These are phyloP conservation scores for Caenorhabditis afra DNA, from an alignment of 2,888 invertebrate genomes.

Conservation along the genomic window DNA sequence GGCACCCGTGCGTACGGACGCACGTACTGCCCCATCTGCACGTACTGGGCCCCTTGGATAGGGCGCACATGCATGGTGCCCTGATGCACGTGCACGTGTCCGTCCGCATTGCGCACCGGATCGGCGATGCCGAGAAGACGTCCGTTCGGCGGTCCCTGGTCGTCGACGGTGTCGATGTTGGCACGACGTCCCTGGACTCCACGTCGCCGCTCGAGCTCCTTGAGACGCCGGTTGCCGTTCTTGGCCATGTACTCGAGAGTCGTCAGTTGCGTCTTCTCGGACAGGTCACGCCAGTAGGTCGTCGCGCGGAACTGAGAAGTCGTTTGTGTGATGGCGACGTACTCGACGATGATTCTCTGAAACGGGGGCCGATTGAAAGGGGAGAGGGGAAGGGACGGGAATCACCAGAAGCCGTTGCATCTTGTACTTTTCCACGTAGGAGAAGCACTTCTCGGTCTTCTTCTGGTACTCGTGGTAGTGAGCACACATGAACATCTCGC, in stretches of 20 bases:
- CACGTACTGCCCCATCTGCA: too few relatives aligned
- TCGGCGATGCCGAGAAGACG: conserved; percentile 25
- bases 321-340: conserved; percentile 26
- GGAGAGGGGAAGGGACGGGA: too few relatives aligned
- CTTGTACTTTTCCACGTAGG: conserved; percentile 42
- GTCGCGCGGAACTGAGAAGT: conserved; percentile 23
- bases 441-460: conserved; percentile 47
- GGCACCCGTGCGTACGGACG: too few relatives aligned
- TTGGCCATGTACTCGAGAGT: conserved; percentile 43
- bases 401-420: conserved; percentile 45
- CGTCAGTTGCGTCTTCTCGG: conserved; percentile 39
- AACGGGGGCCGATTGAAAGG: neutral
- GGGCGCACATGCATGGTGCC: neutral
- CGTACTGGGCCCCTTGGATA: too few relatives aligned
- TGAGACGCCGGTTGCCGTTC: neutral
- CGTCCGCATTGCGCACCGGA: conserved; percentile 31
- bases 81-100: neutral
- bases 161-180: conserved; percentile 38
- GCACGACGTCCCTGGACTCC: conserved; percentile 28
- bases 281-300: conserved; percentile 33
- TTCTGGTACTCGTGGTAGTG: conserved; percentile 47
- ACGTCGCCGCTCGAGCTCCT: conserved; percentile 35
- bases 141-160: conserved; percentile 37
- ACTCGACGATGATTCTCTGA: conserved; percentile 34
- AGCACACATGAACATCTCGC: conserved; percentile 55